Conservation (phyloP, 1,140 invertebrate genomes). For the Drosophila parvula region DNA sequence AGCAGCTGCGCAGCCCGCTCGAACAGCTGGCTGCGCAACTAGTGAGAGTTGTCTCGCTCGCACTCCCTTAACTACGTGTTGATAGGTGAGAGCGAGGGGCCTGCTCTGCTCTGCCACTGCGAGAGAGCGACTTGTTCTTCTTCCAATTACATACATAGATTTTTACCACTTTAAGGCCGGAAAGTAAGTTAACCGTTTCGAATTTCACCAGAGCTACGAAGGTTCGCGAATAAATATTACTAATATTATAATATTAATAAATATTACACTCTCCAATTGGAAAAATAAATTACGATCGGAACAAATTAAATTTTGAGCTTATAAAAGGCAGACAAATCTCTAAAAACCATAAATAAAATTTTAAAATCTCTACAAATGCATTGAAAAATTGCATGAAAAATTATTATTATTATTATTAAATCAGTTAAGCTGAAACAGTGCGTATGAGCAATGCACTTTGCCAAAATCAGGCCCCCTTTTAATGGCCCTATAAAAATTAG, state of each 20-base stretch:
- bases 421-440: constrained; percentile 4
- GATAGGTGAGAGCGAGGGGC: constrained; percentile 2
- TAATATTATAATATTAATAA: no score
- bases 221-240: constrained; percentile 36
- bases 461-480: no score
- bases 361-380: no score
- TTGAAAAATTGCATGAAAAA: no score
- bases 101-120: background rate
- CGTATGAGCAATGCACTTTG: constrained; percentile 52
- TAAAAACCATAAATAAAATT: no score
- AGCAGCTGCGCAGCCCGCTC: constrained; percentile 2
- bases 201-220: constrained; percentile 70
- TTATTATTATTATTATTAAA: no score
- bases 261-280: no score
- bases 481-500: background rate
- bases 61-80: background rate
- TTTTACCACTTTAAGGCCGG: constrained; percentile 38
- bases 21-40: constrained; percentile 49
- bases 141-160: constrained; percentile 62
- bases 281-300: background rate
- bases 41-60: constrained; percentile 53
- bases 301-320: background rate
- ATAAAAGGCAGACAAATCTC: background rate
- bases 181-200: constrained; percentile 44
- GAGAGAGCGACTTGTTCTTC: constrained; percentile 23